Evolutionary conservation across 2,888 invertebrate species (phyloP), one percentile per base, ranked within the genome.

Genomic region (Meganola albula): DNA sequence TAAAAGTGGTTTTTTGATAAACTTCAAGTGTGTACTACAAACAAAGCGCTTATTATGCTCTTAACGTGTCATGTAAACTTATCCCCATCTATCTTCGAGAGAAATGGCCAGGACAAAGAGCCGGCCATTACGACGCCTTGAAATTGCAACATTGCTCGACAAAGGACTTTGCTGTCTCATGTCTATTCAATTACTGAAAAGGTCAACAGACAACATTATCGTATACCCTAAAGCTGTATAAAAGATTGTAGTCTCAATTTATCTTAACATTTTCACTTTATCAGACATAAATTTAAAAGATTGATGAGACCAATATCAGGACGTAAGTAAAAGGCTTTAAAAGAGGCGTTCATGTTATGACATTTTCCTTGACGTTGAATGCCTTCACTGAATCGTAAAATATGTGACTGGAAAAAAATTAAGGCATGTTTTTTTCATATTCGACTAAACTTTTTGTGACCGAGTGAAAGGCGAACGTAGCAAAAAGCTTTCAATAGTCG

Each of bases 121-220:
- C 39, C 40, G 37, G 47, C 53, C 53, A 60, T 70, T 63, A 66
- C 59, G 50, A 52, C 56, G 60, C 61, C 66, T 68, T 61, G 51
- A 68, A 65, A 72, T 74, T 69, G 66, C 69, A 69, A 57, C 57
- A n/a, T 47, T 47, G 39, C 52, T 52, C 54, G 44, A 71, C 67
- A 74, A 73, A 74, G 62, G 61, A 63, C 56, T 60, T 53, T 66
- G 70, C 66, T 64, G 67, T 68, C 59, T 75, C 74, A 74, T 64
- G 64, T 66, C 67, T 66, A 64, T 73, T 70, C 72, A 74, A 75
- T 74, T 77, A 74, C 62, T 50, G 48, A 47, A 64, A 59, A 67
- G 71, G 70, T 69, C 67, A 65, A 60, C 48, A 52, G 48, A 58
- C 54, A 49, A 48, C 38, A 50, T 45, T 49, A 48, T 52, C 40